phyloP scores from a whole-genome alignment of 1,140 invertebrate species.

The Drosophila aff. region DNA sequence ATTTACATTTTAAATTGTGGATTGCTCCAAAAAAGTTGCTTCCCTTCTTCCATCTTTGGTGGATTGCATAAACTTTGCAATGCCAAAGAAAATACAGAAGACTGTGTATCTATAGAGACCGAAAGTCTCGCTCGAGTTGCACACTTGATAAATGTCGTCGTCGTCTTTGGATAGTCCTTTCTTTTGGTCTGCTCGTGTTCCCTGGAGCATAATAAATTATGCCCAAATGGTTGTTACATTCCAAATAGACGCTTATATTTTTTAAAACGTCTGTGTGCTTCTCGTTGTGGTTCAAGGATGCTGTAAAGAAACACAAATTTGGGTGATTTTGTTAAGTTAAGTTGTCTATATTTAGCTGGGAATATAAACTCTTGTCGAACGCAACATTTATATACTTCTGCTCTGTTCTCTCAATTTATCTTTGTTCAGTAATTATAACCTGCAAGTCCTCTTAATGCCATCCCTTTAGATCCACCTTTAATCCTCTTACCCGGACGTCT shows the following conservation, averaged over 20 bases:
- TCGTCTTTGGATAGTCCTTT: constrained; percentile 34
- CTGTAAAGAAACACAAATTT: not conserved
- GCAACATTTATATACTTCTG: not conserved
- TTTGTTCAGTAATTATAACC: not conserved
- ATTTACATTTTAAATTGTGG: constrained; percentile 72
- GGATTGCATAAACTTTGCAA: constrained; percentile 39
- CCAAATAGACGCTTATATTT: constrained; percentile 35
- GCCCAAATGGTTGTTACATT: constrained; percentile 39
- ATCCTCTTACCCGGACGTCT: constrained; percentile 19
- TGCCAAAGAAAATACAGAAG: constrained; percentile 26
- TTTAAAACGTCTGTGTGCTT: not conserved
- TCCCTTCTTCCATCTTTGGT: not conserved
- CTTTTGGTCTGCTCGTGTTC: constrained; percentile 23
- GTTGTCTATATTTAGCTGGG: constrained; percentile 2
- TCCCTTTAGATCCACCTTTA: not conserved
- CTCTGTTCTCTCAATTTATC: not conserved
- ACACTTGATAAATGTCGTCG: constrained; percentile 71
- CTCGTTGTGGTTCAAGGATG: not conserved
- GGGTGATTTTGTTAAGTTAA: constrained; percentile 15
- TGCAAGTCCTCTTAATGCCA: not conserved
- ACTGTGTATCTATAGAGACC: constrained; percentile 21
- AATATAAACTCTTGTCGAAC: not conserved
- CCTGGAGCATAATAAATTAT: constrained; percentile 74
- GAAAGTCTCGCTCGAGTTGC: constrained; percentile 44
- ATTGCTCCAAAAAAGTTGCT: constrained; percentile 3